Evolutionary conservation across 2,888 invertebrate genomes (phyloP).

Genomic region (Drosophila longiperda): DNA sequence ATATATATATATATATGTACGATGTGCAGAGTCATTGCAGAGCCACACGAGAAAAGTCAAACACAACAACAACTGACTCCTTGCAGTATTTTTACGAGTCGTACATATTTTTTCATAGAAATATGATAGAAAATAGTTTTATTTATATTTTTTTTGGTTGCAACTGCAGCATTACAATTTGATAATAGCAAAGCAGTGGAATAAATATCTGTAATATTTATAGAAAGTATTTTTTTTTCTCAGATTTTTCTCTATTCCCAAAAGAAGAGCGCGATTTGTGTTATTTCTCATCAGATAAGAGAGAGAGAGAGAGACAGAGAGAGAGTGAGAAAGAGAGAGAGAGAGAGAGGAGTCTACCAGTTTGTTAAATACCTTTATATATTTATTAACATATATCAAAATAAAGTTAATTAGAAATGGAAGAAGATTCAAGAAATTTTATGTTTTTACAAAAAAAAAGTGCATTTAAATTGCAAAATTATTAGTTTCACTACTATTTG

Average conservation of each 20-base stretch:
- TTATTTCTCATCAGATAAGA: neutral
- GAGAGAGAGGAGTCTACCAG: neutral
- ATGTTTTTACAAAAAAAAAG: neutral
- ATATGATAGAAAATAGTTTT: neutral
- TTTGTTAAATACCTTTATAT: neutral
- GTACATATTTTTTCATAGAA: neutral
- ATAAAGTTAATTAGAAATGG: neutral
- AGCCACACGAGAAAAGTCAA: neutral
- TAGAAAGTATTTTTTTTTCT: neutral
- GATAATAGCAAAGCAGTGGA: neutral
- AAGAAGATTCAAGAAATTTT: neutral
- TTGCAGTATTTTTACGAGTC: neutral
- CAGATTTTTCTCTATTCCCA: neutral
- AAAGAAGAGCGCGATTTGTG: neutral
- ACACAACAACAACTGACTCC: neutral
- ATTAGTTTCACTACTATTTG: conserved; percentile 17
- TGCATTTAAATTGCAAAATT: neutral
- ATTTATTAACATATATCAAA: neutral
- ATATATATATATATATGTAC: neutral
- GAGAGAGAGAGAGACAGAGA: neutral
- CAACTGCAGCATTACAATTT: neutral
- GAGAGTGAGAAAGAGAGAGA: neutral
- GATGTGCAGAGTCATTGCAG: conserved; percentile 9
- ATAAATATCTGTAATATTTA: neutral
- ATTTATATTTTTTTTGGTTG: neutral